phyloP scores from a whole-genome alignment of 2,113 vertebrate species.

The Noturus placidus region DNA sequence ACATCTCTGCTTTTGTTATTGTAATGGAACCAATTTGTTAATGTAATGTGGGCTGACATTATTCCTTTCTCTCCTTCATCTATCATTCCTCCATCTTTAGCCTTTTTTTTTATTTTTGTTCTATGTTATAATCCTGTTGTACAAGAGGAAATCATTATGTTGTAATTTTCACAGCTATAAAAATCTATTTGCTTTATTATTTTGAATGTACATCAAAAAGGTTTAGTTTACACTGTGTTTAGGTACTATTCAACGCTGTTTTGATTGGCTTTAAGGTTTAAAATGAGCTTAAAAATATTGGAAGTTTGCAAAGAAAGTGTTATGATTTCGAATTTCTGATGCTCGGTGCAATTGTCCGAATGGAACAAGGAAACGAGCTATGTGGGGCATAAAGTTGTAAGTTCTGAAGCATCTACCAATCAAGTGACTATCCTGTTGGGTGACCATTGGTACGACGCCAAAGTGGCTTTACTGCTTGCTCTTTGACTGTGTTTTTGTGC shows the following conservation, averaged over 20 bases:
- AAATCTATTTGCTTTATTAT: slow-evolving; percentile 60
- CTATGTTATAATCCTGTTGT: slow-evolving; percentile 18
- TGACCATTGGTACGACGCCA: neutral
- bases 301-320: neutral
- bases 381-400: neutral
- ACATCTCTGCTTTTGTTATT: neutral
- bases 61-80: neutral
- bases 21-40: neutral
- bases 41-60: neutral
- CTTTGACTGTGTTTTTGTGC: neutral
- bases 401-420: slow-evolving; percentile 12
- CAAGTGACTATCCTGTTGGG: neutral
- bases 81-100: slow-evolving; percentile 27
- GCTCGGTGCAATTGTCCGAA: neutral
- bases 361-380: neutral
- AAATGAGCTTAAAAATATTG: slow-evolving; percentile 16
- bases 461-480: neutral
- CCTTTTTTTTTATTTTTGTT: slow-evolving; percentile 60
- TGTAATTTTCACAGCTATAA: slow-evolving; percentile 53
- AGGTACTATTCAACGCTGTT: slow-evolving; percentile 60
- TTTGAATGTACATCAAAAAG: slow-evolving; percentile 69
- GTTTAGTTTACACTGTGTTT: slow-evolving; percentile 60
- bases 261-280: slow-evolving; percentile 58
- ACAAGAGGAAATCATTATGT: slow-evolving; percentile 43
- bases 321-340: neutral